phyloP scores from a whole-genome alignment of 1,140 invertebrate genomes.

The Eriocheir sinensis region DNA sequence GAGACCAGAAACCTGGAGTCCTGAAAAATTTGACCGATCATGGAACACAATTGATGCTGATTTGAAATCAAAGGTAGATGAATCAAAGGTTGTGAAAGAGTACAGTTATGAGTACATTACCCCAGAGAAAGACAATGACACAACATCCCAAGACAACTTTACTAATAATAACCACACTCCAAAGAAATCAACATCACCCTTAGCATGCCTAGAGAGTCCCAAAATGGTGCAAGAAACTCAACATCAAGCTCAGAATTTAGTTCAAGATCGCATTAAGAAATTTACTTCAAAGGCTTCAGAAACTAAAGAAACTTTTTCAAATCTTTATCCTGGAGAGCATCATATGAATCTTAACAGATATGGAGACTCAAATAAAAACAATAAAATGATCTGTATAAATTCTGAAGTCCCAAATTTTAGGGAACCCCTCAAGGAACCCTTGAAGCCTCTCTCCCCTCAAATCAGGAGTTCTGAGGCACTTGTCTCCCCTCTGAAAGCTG shows the following conservation, averaged over 20 bases:
- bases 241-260: slow-evolving; percentile 82
- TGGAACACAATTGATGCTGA: slow-evolving; percentile 62
- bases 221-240: slow-evolving; percentile 78
- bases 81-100: slow-evolving; percentile 74
- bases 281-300: slow-evolving; percentile 80
- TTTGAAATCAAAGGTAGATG: slow-evolving; percentile 68
- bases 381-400: slow-evolving; percentile 36
- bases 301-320: slow-evolving; percentile 67
- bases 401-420: slow-evolving; percentile 15
- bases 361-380: slow-evolving; percentile 54
- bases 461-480: slow-evolving; percentile 73
- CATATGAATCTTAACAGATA: not conserved
- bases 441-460: slow-evolving; percentile 66
- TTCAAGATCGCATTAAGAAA: slow-evolving; percentile 83
- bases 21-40: slow-evolving; percentile 77
- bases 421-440: slow-evolving; percentile 71
- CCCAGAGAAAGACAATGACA: slow-evolving; percentile 67
- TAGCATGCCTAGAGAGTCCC: slow-evolving; percentile 75
- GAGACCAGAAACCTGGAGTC: slow-evolving; percentile 79
- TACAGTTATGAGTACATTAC: slow-evolving; percentile 78
- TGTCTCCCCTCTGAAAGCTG: slow-evolving; percentile 76
- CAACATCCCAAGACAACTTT: slow-evolving; percentile 45
- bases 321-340: slow-evolving; percentile 38
- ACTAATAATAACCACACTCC: slow-evolving; percentile 57
- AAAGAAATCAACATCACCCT: slow-evolving; percentile 69